Conservation (phyloP, 1,140 invertebrate species). For the Lasaia peninsularis region DNA sequence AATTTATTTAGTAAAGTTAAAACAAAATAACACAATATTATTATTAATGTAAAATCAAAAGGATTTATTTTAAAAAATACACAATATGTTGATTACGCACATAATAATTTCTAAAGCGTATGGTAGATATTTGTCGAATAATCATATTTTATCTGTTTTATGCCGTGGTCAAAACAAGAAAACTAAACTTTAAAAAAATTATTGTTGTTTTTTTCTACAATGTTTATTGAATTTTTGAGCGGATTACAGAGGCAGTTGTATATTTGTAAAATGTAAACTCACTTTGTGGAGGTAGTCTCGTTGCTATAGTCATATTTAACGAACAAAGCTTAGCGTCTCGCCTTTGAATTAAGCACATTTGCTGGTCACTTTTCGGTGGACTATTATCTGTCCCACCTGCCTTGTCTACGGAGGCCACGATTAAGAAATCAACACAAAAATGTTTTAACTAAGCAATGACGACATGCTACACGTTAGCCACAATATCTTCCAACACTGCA, state of each 20-base stretch:
- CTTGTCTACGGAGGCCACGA: slow-evolving; percentile 47
- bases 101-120: too few relatives aligned
- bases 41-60: too few relatives aligned
- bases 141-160: too few relatives aligned
- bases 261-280: slow-evolving; percentile 35
- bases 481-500: neutral
- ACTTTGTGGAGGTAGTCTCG: slow-evolving; percentile 54
- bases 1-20: too few relatives aligned
- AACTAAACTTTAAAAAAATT: too few relatives aligned
- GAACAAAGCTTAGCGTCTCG: slow-evolving; percentile 42
- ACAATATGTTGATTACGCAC: too few relatives aligned
- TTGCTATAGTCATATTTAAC: slow-evolving; percentile 63
- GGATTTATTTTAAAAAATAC: too few relatives aligned
- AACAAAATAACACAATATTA: too few relatives aligned
- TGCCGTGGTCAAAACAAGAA: too few relatives aligned
- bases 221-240: too few relatives aligned
- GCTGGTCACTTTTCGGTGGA: slow-evolving; percentile 41
- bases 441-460: slow-evolving; percentile 7
- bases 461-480: neutral
- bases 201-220: too few relatives aligned
- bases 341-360: slow-evolving; percentile 60
- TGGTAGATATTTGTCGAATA: too few relatives aligned
- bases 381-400: slow-evolving; percentile 39
- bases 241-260: neutral
- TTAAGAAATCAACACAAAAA: slow-evolving; percentile 21